phyloP scores from a whole-genome alignment of 2,888 invertebrate genomes.

The Cryptus armator region DNA sequence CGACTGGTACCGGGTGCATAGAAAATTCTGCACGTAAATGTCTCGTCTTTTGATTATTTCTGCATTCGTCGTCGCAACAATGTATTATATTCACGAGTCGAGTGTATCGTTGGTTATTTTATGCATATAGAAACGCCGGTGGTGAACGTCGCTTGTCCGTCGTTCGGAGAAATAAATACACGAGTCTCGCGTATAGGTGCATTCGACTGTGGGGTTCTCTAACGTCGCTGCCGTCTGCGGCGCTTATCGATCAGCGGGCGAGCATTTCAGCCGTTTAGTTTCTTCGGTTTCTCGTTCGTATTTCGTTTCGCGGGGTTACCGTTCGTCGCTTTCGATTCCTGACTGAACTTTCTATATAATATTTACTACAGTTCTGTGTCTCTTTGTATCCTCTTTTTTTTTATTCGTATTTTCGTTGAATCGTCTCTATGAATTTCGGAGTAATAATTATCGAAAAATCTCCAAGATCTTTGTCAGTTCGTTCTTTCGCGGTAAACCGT shows the following conservation, averaged over 20 bases:
- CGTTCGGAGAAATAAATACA: conserved; percentile 41
- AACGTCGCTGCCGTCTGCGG: conserved; percentile 24
- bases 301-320: conserved; percentile 40
- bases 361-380: background rate
- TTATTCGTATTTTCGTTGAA: background rate
- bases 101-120: conserved; percentile 42
- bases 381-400: background rate
- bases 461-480: background rate
- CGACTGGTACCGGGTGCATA: background rate
- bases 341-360: background rate
- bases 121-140: conserved; percentile 36
- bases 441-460: too few relatives aligned
- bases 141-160: conserved; percentile 43
- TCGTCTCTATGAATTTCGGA: too few relatives aligned
- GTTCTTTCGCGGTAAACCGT: background rate
- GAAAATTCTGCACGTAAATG: background rate
- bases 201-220: conserved; percentile 30
- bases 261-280: conserved; percentile 55
- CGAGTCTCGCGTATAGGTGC: conserved; percentile 9
- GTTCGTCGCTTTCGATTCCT: conserved; percentile 50
- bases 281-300: conserved; percentile 42
- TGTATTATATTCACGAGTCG: background rate
- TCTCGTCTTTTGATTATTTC: background rate
- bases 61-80: conserved; percentile 25
- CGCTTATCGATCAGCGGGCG: conserved; percentile 64